Evolutionary conservation across 2,888 invertebrate genomes (phyloP), one percentile per base, ranked within the genome.

Genomic region (Erynnis tages): DNA sequence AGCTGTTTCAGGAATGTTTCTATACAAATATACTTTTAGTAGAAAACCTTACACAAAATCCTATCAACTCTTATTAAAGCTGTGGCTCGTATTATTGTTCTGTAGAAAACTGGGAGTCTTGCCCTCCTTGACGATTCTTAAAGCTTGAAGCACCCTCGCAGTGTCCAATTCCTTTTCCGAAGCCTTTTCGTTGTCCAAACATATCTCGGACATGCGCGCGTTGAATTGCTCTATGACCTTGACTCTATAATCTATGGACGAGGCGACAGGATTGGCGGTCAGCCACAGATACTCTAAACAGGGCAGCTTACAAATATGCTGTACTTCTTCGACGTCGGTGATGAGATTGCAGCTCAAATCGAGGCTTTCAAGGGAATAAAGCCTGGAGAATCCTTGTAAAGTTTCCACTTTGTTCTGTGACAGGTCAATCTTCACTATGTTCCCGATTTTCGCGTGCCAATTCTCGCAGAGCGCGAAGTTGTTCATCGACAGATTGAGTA

Each of bases 111-210:
- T 90, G 0, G 92, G 92, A 0, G 91, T 91, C 68, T 92, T 93
- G 3, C 93, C 93, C 71, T 93, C 93, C 61, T 93, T 93, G 0
- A 95, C 95, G 38, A 94, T 92, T 63, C 95, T 92, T 56, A 98
- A 89, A 0, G 98, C 98, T 76, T 97, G 95, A 56, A 98, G 83
- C 27, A 98, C 95, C 29, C 96, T 93, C 0, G 98, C 97, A 1
- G 96, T 98, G 70, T 98, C 98, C 62, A 98, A 76, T 77, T 98
- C 98, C 62, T 94, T 94, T 68, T 95, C 95, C 7, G 95, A 94
- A 0, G 97, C 94, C 60, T 93, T 94, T 69, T 96, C 95, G 71
- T 96, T 96, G 72, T 99, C 98, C 54, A 98, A 81, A 69, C 93
- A 94, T 27, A 98, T 93, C 74, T 97, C 96, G 8, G 92, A 86